Base-by-base conservation (phyloP, 2,797 vertebrate genomes). In the Salarias fasciatus region DNA sequence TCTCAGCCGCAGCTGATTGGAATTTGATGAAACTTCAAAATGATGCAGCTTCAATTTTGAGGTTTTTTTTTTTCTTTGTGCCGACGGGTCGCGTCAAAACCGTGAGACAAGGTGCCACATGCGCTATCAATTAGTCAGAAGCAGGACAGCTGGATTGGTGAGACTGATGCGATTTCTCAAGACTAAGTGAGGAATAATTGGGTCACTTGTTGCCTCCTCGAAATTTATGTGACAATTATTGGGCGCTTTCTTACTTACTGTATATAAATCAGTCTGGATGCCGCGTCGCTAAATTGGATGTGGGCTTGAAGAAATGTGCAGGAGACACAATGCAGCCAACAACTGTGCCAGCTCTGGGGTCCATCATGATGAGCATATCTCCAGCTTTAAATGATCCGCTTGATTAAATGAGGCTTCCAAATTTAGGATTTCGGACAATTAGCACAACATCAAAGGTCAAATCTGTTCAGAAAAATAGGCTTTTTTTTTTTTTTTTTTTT, bases 21-120 rank as follows among this genome's bases (percentile, higher is more conserved):
- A 66, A 66, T 72, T 60, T 77, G 72, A 83, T 69, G 63, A 78
- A 77, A 56, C 58, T 53, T 58, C 3, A 0, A 58, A 70, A 75
- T 52, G 53, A 69, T 35, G 46, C 12, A 8, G 2, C 38, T 57
- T 8, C 42, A 2, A 11, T 38, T 35, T 35, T 1, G 9, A 6
- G 2, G 6, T 35, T 33, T 35, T 1, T 30, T 29, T 75, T 53
- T 50, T 47, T 41, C 11, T 9, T 41, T 1, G 9, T 2, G n/a
- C 40, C 53, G 30, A 70, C 49, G 63, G 53, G 38, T 9, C 35
- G 30, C 12, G 41, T 70, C 5, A 9, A 51, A 69, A 42, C 28
- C 2, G 10, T 8, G 8, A 28, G 48, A 50, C 28, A 35, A 30
- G 8, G 53, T 56, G 53, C 63, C 3, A 51, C 7, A 44, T 53